Base-by-base conservation (phyloP, 2,113 vertebrate genomes). In the Sprattus sprattus region DNA sequence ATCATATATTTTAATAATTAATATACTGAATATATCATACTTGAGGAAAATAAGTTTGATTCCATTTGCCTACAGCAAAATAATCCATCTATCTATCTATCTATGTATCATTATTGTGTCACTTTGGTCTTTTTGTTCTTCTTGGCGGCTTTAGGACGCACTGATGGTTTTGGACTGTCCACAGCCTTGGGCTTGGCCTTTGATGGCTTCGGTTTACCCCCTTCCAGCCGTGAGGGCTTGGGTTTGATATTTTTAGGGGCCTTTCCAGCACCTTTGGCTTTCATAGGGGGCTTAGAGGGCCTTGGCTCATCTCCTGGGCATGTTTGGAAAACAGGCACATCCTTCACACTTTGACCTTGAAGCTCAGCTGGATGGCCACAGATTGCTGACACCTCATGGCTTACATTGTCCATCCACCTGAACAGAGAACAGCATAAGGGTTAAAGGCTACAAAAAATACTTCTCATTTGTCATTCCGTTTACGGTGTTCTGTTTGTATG, bases 381-480 rank as follows among this genome's bases (percentile, higher is more conserved):
- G 20, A 92, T 95, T 50, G 97, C 97, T 0, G 92, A 95, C 20
- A 95, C 85, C 0, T 82, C 93, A 60, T 98, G 91, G 87, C 94
- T 97, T 85, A 96, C 90, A 46, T 94, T 96, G 60, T 95, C 87
- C 20, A 98, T 96, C 97, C 97, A 99, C 92, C 97, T 98, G 88
- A 83, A 88, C 50, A 39, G 39, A 85, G 22, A 86, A 22, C 82
- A 84, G 75, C 80, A 3, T 78, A 45, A 44, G 2, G 46, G 54
- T n/a, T 25, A n/a, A 18, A 44, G 20, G 54, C 10, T 75, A 78
- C 16, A 0, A 10, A 20, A 20, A 6, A 39, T 39, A 39, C 0
- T 44, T 57, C n/a, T 16, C 16, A 50, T 67, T 18, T 28, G 45
- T 46, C 22, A n/a, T 32, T 13, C 39, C 20, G n/a, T 47, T 44